These are phyloP conservation scores for Agrochola macilenta DNA, from an alignment of 2,888 invertebrate species.

Conservation along the genomic window DNA sequence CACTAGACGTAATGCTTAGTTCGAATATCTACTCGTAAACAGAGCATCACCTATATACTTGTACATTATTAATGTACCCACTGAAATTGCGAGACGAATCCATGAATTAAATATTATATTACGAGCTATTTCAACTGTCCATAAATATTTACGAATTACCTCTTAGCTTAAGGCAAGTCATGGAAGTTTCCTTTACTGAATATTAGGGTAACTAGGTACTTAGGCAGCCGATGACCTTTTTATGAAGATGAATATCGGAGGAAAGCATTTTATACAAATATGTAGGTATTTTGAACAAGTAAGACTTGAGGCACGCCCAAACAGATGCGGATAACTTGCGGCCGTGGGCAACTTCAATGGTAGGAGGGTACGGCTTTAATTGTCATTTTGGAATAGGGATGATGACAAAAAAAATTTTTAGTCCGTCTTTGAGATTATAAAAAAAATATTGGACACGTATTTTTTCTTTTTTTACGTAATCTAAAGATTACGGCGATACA, in stretches of 20 bases:
- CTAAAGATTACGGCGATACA: too few relatives aligned
- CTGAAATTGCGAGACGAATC: constrained; percentile 39
- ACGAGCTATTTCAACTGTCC: constrained; percentile 18
- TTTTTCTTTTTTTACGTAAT: too few relatives aligned
- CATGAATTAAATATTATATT: constrained; percentile 46
- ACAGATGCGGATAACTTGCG: background rate
- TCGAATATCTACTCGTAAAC: background rate
- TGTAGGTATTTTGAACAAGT: background rate
- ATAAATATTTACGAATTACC: constrained; percentile 36
- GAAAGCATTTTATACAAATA: constrained; percentile 1
- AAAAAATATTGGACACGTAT: too few relatives aligned
- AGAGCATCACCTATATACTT: constrained; percentile 10
- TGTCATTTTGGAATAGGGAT: background rate
- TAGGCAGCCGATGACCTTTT: background rate
- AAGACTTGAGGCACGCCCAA: background rate
- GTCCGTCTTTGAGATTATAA: too few relatives aligned
- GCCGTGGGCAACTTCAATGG: background rate
- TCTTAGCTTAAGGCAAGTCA: constrained; percentile 11
- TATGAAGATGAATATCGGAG: background rate
- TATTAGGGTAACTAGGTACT: background rate
- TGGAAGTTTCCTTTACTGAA: constrained; percentile 9
- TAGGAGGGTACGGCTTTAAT: background rate
- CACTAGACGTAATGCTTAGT: background rate
- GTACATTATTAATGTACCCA: constrained; percentile 39
- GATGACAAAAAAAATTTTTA: too few relatives aligned